A percentile compares a stretch with the other conserved stretches of the same genome.
Evolutionary conservation across 2,113 vertebrate genomes (phyloP).

Genomic region (Leptodactylus fuscus): DNA sequence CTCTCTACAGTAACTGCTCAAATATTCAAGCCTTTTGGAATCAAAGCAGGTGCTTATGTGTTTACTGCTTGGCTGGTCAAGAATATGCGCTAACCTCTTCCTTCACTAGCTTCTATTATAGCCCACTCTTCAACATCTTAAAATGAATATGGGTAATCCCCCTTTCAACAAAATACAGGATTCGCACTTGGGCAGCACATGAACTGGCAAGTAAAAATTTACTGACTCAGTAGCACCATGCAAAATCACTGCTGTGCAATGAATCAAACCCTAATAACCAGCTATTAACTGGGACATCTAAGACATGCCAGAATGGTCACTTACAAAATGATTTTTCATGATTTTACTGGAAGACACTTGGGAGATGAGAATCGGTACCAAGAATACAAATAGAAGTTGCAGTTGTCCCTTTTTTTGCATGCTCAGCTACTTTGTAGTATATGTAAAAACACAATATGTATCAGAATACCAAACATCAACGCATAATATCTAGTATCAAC

Average conservation of each 20-base stretch:
- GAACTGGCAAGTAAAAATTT: background rate
- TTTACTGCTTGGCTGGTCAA: constrained; percentile 3
- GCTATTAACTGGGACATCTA: constrained; percentile 51
- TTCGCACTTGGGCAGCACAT: background rate
- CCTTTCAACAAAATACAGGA: background rate
- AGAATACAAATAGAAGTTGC: constrained; percentile 29
- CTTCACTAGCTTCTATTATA: background rate
- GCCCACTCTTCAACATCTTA: background rate
- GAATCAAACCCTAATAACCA: constrained; percentile 49
- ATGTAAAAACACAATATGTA: background rate
- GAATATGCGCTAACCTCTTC: background rate
- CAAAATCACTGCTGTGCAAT: background rate
- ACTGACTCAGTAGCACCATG: background rate
- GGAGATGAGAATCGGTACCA: constrained; percentile 15
- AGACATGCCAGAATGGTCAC: constrained; percentile 38
- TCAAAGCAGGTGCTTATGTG: background rate
- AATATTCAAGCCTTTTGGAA: background rate
- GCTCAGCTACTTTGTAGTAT: background rate
- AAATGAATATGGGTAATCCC: background rate
- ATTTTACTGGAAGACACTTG: constrained; percentile 40
- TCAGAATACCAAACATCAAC: background rate
- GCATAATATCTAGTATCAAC: background rate
- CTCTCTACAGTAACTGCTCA: background rate
- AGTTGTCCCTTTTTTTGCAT: background rate
- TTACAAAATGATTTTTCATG: constrained; percentile 40